Base-by-base conservation (phyloP, 2,113 vertebrate genomes). In the Tenebrosternarchus preto region DNA sequence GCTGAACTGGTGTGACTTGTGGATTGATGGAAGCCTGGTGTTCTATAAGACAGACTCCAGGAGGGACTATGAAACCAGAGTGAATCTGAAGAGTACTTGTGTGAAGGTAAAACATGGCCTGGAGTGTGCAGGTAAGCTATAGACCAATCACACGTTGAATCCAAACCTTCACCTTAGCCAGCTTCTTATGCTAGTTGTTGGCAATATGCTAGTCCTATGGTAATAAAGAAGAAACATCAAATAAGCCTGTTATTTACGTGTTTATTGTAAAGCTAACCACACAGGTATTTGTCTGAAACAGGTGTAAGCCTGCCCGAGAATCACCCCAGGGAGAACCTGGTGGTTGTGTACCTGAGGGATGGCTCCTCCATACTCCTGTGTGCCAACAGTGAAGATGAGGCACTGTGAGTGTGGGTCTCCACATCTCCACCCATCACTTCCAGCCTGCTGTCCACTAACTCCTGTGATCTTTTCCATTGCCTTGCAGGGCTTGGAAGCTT, bases 1-100 rank as follows among this genome's bases (percentile, higher is more conserved):
- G 89, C 88, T 95, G 19, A 98, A 96, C 87, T 99, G 97, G 97
- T 98, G 97, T 0, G 95, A 97, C 43, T 91, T 99, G 0, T 98
- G 97, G 96, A 87, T 98, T 36, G 97, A 98, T 0, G 96, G 97
- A 27, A 96, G 92, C 39, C 88, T 98, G 60, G 92, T 96, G 57
- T 98, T 97, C 84, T 99, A 98, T 80, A 95, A 92, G 0, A 94
- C 91, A 0, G 93, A 97, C 61, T 95, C 84, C 0, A 93, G 95
- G 0, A 91, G 92, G 3, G 95, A 96, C 20, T 86, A 95, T 80
- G 95, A 96, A 22, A 93, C 95, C 0, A 90, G 95, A 0, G 88
- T 97, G 87, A 89, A 94, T 83, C 73, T 98, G 84, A 96, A 94
- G 77, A 92, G 69, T 70, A 87, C 90, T 0, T 95, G 95, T 80